Evolutionary conservation across 2,113 vertebrate genomes (phyloP).

Genomic region (Catharus minimus): DNA sequence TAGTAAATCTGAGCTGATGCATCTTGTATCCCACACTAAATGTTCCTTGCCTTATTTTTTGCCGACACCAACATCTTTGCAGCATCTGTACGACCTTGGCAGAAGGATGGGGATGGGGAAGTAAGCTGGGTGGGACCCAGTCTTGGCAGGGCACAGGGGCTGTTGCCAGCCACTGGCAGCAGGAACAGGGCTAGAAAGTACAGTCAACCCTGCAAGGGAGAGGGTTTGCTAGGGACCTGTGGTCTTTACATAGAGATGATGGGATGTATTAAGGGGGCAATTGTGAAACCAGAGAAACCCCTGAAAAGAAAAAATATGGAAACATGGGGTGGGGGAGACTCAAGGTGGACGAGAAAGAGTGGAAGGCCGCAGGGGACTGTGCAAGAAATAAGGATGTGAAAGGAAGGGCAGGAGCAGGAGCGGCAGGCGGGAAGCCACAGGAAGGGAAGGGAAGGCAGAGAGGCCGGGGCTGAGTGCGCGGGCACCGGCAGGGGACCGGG

Average conservation of each 20-base stretch:
- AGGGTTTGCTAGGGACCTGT: background rate
- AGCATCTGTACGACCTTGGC: background rate
- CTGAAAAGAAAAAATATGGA: background rate
- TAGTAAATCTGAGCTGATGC: background rate
- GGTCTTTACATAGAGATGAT: no score
- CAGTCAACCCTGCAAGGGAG: background rate
- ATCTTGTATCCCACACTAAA: background rate
- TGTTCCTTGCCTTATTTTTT: background rate
- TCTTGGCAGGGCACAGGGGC: background rate
- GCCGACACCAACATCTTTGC: background rate
- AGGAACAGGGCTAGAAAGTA: background rate
- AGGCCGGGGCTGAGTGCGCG: fast-evolving
- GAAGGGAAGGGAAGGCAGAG: background rate
- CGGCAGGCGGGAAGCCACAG: fast-evolving
- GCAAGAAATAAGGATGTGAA: fast-evolving
- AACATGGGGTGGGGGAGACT: fast-evolving
- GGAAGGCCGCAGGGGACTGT: no score
- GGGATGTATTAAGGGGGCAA: background rate
- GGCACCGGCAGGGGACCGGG: background rate
- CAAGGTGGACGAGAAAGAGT: background rate
- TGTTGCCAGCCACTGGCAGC: background rate
- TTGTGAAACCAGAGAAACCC: background rate
- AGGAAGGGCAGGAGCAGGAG: background rate
- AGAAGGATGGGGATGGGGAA: background rate
- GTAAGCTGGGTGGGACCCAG: background rate